Base-by-base conservation (phyloP, 2,888 invertebrate genomes). In the Macrophya annulata region DNA sequence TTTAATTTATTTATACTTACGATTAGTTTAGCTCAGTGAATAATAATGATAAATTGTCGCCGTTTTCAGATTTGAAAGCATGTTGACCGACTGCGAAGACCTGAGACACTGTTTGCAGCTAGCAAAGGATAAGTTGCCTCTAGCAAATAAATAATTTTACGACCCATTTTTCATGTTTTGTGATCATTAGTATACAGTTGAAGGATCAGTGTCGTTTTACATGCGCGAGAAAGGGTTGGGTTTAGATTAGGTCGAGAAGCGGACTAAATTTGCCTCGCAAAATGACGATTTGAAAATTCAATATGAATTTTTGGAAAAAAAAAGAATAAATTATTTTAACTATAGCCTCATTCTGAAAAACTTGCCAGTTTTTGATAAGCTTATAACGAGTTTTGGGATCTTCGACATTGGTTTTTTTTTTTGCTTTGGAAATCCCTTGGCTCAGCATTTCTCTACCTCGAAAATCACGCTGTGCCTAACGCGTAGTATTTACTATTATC, bases 61-160 rank as follows among this genome's bases (percentile, higher is more conserved):
- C 4, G 21, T 74, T 89, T 89, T 59, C 85, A 93, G 92, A 86
- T 86, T 93, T 25, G 89, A 89, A 85, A 84, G 88, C 48, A 91
- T 93, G 90, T 85, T 88, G 4, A 89, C 87, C 45, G 92, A 93
- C 84, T 91, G 89, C 48, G 90, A 90, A 82, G 93, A 93, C 71
- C 88, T 93, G 86, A 90, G 90, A 86, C 86, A 89, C 81, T 93
- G 93, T 85, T 87, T 92, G 4, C 90, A 91, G 81, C 87, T 91
- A 84, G 86, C 90, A 17, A 89, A 89, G 37, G 88, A 91, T 48
- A 83, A 71, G 48, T 65, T 83, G 25, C n/a, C 68, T 12, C 15
- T 45, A 17, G 15, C 37, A 12, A 48, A 68, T 40, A 71, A 83
- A 83, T 83, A 68, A 37, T 48, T 68, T 15, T 0, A 31, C 10